Percentiles rank a stretch among this genome's conserved stretches.
These are phyloP conservation scores for Lophura nycthemera DNA, from an alignment of 2,113 vertebrate genomes.

Conservation along the genomic window DNA sequence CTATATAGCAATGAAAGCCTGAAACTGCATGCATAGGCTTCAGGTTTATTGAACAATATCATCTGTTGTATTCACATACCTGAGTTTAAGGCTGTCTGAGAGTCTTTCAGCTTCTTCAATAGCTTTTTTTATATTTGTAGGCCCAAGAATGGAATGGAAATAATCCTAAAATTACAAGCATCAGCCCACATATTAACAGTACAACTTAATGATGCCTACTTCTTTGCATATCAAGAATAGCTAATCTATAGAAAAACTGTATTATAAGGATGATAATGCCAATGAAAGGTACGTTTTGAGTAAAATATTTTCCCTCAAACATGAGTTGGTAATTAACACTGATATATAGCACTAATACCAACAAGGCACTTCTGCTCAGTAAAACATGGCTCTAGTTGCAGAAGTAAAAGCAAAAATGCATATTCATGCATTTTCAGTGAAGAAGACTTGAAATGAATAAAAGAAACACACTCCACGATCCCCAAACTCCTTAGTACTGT, in stretches of 20 bases:
- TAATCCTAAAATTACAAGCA: constrained; percentile 86
- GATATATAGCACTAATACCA: neutral
- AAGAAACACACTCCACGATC: neutral
- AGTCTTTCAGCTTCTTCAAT: constrained; percentile 97
- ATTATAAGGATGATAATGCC: neutral
- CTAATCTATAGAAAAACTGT: neutral
- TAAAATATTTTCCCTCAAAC: neutral
- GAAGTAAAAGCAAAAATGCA: neutral
- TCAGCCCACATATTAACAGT: neutral
- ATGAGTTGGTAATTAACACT: neutral
- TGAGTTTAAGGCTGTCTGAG: constrained; percentile 95
- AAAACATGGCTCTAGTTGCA: neutral
- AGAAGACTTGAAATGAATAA: neutral
- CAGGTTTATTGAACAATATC: neutral
- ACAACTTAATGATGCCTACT: neutral
- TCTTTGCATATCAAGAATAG: neutral
- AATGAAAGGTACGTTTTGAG: neutral
- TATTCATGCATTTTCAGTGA: too few species aligned
- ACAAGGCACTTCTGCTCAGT: neutral
- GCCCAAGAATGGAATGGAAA: constrained; percentile 90
- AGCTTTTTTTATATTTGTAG: constrained; percentile 92
- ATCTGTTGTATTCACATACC: constrained; percentile 65
- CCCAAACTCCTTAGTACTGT: neutral
- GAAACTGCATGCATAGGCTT: neutral
- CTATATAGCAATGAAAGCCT: neutral